These are phyloP conservation scores for Imbricaverruca yamaguchii DNA, from an alignment of 2,888 invertebrate genomes.

Conservation along the genomic window DNA sequence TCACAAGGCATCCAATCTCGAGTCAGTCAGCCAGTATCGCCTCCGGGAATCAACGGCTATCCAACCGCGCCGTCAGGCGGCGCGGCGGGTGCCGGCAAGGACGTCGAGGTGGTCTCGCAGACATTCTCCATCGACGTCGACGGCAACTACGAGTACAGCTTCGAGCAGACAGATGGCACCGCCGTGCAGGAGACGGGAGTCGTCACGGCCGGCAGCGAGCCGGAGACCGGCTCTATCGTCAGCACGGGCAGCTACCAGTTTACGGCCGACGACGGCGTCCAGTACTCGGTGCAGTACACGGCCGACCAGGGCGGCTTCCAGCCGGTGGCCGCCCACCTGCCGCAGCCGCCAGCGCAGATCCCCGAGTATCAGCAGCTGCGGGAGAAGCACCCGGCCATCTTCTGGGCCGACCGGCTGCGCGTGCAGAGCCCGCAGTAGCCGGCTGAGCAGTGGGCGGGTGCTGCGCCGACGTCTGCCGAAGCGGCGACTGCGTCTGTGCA, in stretches of 20 bases:
- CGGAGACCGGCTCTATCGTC: conserved; percentile 21
- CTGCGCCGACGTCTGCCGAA: no score
- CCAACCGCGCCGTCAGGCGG: neutral
- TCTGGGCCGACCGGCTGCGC: neutral
- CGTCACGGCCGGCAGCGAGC: conserved; percentile 21
- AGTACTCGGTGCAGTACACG: conserved; percentile 25
- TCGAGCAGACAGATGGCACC: conserved; percentile 20
- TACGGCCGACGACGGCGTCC: conserved; percentile 23
- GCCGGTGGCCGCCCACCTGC: conserved; percentile 24
- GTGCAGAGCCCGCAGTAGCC: neutral
- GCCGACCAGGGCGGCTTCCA: conserved; percentile 27
- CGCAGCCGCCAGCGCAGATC: neutral
- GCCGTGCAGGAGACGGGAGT: conserved; percentile 24
- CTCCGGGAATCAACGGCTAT: neutral
- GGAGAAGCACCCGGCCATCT: neutral
- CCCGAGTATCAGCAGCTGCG: neutral
- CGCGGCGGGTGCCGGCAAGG: neutral
- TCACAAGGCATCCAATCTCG: no score
- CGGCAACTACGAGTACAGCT: conserved; percentile 24
- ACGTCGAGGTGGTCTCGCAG: conserved; percentile 6
- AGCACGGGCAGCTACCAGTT: conserved; percentile 24
- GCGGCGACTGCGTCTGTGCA: no score
- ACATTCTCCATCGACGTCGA: conserved; percentile 18
- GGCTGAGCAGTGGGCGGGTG: no score
- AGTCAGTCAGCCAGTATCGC: neutral